Percentiles rank a stretch among this genome's conserved stretches.
Conservation (phyloP, 64 coral and sea anemone species). For the Stichodactyla mertensii region DNA sequence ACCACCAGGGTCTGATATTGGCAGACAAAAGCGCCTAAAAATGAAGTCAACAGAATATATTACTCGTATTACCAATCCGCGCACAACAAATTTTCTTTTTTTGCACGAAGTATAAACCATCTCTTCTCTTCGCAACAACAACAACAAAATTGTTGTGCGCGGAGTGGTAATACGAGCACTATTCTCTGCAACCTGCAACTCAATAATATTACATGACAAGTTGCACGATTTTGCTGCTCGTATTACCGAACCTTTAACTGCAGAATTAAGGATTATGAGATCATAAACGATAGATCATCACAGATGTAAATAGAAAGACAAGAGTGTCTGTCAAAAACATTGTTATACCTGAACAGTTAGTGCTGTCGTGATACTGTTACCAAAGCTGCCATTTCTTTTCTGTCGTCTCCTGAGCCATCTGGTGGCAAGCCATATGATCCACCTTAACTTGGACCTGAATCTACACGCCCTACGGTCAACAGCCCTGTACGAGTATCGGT, state of each 20-base stretch:
- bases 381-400: conserved; percentile 12
- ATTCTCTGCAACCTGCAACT: too few relatives aligned
- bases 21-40: not conserved
- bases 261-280: too few relatives aligned
- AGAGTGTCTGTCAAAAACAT: not conserved
- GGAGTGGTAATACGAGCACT: too few relatives aligned
- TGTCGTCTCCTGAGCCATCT: not conserved
- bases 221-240: too few relatives aligned
- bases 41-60: not conserved
- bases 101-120: too few relatives aligned
- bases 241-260: too few relatives aligned
- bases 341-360: not conserved
- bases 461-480: not conserved
- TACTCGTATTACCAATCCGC: not conserved
- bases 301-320: not conserved
- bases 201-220: not conserved
- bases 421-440: not conserved
- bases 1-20: not conserved
- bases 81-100: too few relatives aligned
- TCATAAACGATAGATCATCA: not conserved
- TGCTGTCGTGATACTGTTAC: conserved; percentile 9
- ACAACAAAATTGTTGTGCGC: too few relatives aligned
- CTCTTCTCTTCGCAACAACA: too few relatives aligned
- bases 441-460: not conserved
- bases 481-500: not conserved